Evolutionary conservation across 2,113 vertebrate genomes (phyloP), one percentile per base, ranked within the genome.

Genomic region (Ameiurus melas): DNA sequence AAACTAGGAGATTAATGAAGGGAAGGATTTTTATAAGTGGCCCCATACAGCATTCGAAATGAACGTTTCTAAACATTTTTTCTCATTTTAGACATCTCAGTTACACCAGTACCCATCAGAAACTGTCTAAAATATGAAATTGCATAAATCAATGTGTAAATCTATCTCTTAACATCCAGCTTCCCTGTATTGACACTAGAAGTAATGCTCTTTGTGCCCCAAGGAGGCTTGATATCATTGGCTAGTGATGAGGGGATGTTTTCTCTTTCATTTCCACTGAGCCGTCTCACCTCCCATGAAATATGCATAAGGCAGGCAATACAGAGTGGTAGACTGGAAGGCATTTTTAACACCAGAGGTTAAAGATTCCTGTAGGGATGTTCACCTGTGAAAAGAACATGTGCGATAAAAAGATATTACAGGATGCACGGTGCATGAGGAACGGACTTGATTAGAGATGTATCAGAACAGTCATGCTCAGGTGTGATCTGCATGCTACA

Each of bases 311-410:
- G 86, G 51, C 77, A 51, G 88, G 86, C 71, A 55, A 90, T 85
- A 64, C 90, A 66, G 75, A 82, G 87, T 87, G 66, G 84, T 83
- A 90, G 86, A 89, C 90, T 73, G 78, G 60, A 88, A 88, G 90
- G 83, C 88, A 85, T 90, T 89, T 85, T 90, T 85, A 89, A 85
- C 90, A 90, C 90, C 84, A 83, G 77, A 90, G 90, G 90, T 89
- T 89, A 89, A 87, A 89, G 87, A 90, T 89, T 88, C 78, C 87
- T 87, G 70, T 66, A 87, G 90, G 86, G 84, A 79, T 84, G 64
- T 84, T 90, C 79, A 75, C 60, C 88, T 87, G 90, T 58, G 78
- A 87, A 90, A 87, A 89, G 66, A 85, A 87, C 77, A 85, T 25
- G 70, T 36, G 79, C 51, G 57, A 89, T 87, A 89, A 79, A 85